Base-by-base conservation (phyloP, 2,888 invertebrate genomes). In the Axea sp. region DNA sequence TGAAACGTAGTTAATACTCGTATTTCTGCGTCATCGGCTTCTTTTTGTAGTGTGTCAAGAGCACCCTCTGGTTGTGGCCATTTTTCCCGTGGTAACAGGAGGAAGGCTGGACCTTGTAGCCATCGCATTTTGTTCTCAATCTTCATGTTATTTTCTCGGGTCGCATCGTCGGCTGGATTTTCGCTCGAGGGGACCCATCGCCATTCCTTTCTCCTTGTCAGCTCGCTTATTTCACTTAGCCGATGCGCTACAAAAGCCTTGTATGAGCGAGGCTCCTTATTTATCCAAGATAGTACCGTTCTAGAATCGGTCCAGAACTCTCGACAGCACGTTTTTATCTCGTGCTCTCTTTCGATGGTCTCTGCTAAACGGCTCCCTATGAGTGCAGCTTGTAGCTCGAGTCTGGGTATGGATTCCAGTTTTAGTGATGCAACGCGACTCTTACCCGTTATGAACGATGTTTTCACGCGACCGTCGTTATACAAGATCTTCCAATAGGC, bases 91-190 rank as follows among this genome's bases (percentile, higher is more conserved):
- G 3, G 4, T 3, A 1, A 7, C 9, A 1, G 8, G 2, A 28
- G 2, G 9, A 28, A 28, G 2, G 2, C 6, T 2, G 51, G 37
- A 1, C 51, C 26, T 9, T 7, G 2, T 0, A 51, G 2, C 35
- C 26, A 26, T 0, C 24, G n/a, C 14, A 24, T 15, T 0, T 14
- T 1, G 3, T 3, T 4, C 2, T 11, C 4, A 1, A 17, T 15
- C 3, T 37, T 5, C 4, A 8, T 6, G 4, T 3, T 7, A 1
- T 7, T 6, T 3, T 60, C 11, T 4, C 74, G 12, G 0, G 68
- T 74, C 3, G 79, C 75, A n/a, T 75, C 76, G 37, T 80, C 79
- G 0, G 80, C 80, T 0, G 77, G 67, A 33, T 80, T 80, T 7
- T 59, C 12, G 7, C 43, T 39, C 0, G 80, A 62, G 0, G 77